These are phyloP conservation scores for Lemur catta DNA, from an alignment of 2,797 vertebrate genomes.

Conservation along the genomic window DNA sequence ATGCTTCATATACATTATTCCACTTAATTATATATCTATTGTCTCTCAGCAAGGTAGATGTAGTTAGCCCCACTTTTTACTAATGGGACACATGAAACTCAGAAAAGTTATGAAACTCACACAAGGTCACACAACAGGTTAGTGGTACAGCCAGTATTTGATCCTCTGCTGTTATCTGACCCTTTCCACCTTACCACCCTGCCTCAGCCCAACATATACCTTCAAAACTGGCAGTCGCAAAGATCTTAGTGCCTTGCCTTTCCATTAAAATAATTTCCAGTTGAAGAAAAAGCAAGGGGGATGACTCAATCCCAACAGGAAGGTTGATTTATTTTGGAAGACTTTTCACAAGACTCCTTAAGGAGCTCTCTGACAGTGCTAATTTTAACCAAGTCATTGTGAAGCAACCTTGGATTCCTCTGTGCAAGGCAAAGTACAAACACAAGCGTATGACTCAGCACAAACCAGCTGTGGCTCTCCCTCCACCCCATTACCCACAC, in stretches of 20 bases:
- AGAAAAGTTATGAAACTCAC: not conserved
- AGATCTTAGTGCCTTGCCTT: not conserved
- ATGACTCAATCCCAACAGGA: conserved; percentile 61
- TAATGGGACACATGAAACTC: not conserved
- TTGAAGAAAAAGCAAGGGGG: conserved; percentile 43
- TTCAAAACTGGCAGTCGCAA: not conserved
- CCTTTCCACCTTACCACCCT: not conserved
- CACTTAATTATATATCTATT: not conserved
- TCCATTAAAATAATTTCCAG: conserved; percentile 56
- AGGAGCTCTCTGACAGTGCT: conserved; percentile 62
- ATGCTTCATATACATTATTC: not conserved
- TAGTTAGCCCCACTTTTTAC: not conserved
- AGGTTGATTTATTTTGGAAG: conserved; percentile 71
- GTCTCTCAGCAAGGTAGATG: not conserved
- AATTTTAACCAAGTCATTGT: conserved; percentile 76
- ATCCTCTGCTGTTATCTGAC: not conserved
- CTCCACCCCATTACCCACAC: not conserved
- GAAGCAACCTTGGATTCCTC: conserved; percentile 70
- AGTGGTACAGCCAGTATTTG: not conserved
- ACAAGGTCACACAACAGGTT: not conserved
- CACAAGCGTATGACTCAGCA: conserved; percentile 58
- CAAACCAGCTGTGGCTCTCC: conserved; percentile 55
- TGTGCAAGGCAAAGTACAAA: conserved; percentile 55
- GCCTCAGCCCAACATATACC: not conserved
- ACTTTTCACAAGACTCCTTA: conserved; percentile 46